Evolutionary conservation across 2,797 vertebrate species (phyloP).

Genomic region (Australoheros facetus): DNA sequence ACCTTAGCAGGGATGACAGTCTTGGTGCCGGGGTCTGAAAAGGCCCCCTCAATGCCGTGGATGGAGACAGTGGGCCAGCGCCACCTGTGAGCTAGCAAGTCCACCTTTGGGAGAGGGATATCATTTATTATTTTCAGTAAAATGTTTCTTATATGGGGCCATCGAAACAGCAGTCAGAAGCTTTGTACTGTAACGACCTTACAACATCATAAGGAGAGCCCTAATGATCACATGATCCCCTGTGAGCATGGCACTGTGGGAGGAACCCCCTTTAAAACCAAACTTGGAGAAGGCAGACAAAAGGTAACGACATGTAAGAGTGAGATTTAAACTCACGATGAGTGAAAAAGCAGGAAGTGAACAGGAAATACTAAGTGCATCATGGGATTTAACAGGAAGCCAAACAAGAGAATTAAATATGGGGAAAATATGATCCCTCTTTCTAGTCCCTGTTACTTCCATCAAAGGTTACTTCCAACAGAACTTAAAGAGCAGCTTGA

Average conservation of each 20-base stretch:
- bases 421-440: too few relatives aligned
- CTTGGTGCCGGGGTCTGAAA: conserved; percentile 87
- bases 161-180: background rate
- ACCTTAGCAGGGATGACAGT: conserved; percentile 92
- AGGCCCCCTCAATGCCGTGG: conserved; percentile 92
- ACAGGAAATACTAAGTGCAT: too few relatives aligned
- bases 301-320: too few relatives aligned
- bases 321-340: too few relatives aligned
- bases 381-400: too few relatives aligned
- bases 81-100: conserved; percentile 89
- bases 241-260: background rate
- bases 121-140: background rate
- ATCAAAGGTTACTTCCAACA: too few relatives aligned
- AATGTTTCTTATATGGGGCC: background rate
- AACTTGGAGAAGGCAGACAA: too few relatives aligned
- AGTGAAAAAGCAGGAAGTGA: too few relatives aligned
- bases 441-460: too few relatives aligned
- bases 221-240: background rate
- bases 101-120: conserved; percentile 78
- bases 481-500: too few relatives aligned
- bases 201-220: background rate
- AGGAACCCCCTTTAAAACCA: background rate
- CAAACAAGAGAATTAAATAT: too few relatives aligned
- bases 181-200: background rate
- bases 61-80: conserved; percentile 89